Percentiles rank a stretch among this genome's conserved stretches.
Conservation (phyloP, 2,797 vertebrate species). For the Mergus octosetaceus region DNA sequence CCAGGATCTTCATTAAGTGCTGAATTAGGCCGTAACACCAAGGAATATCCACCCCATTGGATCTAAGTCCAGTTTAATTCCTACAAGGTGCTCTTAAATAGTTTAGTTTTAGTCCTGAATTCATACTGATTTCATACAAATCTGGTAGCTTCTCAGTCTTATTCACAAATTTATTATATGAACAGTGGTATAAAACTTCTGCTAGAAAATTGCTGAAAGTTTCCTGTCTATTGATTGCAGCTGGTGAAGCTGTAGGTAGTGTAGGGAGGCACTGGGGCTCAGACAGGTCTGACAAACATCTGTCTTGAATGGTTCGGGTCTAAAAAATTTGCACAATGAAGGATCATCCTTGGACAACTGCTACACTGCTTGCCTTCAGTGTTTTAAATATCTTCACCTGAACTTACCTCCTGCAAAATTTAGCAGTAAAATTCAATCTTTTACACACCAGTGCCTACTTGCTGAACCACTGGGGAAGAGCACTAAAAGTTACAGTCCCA, state of each 20-base stretch:
- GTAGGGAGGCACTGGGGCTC: not conserved
- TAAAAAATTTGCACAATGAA: not conserved
- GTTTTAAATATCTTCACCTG: not conserved
- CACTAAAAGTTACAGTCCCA: not conserved
- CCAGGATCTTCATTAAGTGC: not conserved
- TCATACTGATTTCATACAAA: not conserved
- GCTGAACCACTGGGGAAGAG: not conserved
- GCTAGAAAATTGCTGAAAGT: not conserved
- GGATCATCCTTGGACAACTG: not conserved
- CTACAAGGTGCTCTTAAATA: not conserved
- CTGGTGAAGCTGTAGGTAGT: not conserved
- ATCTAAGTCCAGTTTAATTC: not conserved
- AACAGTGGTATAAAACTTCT: not conserved
- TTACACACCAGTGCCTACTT: not conserved
- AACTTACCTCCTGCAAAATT: not conserved
- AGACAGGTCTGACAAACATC: not conserved
- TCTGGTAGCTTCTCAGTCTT: not conserved
- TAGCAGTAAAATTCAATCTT: not conserved
- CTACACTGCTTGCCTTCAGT: not conserved
- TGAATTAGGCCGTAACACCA: not conserved
- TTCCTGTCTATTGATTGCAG: not conserved
- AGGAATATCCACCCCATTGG: not conserved
- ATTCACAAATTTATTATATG: not conserved
- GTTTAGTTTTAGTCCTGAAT: not conserved
- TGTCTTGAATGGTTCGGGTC: not conserved